Evolutionary conservation across 2,888 invertebrate species (phyloP).

Genomic region (Leptopilina myrica): DNA sequence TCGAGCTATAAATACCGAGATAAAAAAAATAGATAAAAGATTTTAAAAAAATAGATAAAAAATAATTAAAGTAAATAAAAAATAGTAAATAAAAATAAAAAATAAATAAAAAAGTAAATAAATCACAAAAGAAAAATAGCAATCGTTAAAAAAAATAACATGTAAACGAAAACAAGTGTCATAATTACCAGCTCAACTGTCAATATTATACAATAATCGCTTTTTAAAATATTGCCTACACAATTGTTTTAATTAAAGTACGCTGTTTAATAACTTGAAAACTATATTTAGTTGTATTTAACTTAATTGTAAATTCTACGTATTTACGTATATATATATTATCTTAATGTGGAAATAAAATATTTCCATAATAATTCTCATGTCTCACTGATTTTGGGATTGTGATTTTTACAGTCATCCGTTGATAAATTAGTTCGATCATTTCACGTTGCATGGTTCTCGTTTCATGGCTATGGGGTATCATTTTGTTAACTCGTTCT

Average conservation of each 20-base stretch:
- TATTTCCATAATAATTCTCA: constrained; percentile 41
- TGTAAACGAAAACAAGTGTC: constrained; percentile 5
- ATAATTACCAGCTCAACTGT: constrained; percentile 2
- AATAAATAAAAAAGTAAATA: too few relatives aligned
- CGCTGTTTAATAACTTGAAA: constrained; percentile 45
- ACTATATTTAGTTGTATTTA: constrained; percentile 1
- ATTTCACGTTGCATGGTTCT: constrained; percentile 25
- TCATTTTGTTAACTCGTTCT: background rate
- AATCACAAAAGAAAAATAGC: background rate
- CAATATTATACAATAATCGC: background rate
- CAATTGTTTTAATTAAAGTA: constrained; percentile 46
- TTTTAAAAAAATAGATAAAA: too few relatives aligned
- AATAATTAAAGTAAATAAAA: too few relatives aligned
- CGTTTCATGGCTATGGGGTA: constrained; percentile 22
- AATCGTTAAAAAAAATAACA: background rate
- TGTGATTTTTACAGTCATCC: background rate
- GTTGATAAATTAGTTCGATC: constrained; percentile 1
- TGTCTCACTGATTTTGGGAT: constrained; percentile 18
- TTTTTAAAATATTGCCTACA: constrained; percentile 24
- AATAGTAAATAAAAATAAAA: too few relatives aligned
- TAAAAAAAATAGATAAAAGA: too few relatives aligned
- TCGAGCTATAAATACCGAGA: background rate
- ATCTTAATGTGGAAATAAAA: constrained; percentile 51
- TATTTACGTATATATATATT: constrained; percentile 16
- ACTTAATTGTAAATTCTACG: background rate